Base-by-base conservation (phyloP, 37 sponge, comb jelly and placozoan species). In the Spongilla lacustris region DNA sequence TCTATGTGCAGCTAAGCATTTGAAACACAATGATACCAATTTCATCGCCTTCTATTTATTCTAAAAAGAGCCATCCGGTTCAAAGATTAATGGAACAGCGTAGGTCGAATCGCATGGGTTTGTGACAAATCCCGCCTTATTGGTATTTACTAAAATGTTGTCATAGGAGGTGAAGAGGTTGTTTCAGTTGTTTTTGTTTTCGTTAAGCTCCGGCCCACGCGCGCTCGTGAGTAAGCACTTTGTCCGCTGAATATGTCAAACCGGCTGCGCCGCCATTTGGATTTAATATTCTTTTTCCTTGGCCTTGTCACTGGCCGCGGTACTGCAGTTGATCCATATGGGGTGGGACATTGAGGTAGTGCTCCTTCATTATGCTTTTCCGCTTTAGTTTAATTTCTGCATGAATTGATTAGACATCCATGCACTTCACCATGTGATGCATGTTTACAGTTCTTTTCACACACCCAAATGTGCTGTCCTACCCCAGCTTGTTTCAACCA, bases 101-200 rank as follows among this genome's bases (percentile, higher is more conserved):
- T 58, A 17, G 58, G 58, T 58, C 41, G 19, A 58, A 14, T 58
- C 19, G 58, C 58, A 58, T 17, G 58, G 58, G 41, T 58, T 58
- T 58, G 58, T 58, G 58, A 58, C 58, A 58, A 58, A 58, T 58
- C 58, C 58, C 58, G 58, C 58, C 58, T 58, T 58, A 58, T 58
- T 58, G 4, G 41, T 58, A 13, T 8, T 58, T 14, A 58, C 58
- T 58, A 58, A 58, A 58, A 41, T 58, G 21, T 58, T 58, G 58
- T 58, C 58, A 58, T 58, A 58, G 58, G 58, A 17, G 58, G 58
- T 58, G 58, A 58, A 17, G 41, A 41, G 21, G 58, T 58, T 58
- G 58, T 58, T 58, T 58, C 58, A 58, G 58, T 58, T 58, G 58
- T 58, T 58, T 58, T 58, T 58, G 58, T 58, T 58, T 8, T 58